These are phyloP conservation scores for Drosophila lacteicornis DNA, from an alignment of 1,140 invertebrate species.

Conservation along the genomic window DNA sequence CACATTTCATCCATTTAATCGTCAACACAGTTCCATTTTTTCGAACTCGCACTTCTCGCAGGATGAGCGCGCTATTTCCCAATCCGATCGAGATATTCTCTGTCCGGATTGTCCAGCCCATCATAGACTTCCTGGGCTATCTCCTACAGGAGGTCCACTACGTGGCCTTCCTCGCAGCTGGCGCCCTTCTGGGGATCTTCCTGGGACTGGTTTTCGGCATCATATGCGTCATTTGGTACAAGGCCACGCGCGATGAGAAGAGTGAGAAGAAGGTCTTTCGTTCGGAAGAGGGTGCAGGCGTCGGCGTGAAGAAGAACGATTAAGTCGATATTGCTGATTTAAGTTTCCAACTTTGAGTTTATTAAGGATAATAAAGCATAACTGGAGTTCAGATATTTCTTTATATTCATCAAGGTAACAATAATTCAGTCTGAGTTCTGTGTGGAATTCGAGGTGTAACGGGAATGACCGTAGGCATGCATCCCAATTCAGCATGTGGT, in stretches of 20 bases:
- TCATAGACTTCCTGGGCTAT: conserved; percentile 51
- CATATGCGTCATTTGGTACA: conserved; percentile 50
- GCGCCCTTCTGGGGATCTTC: conserved; percentile 30
- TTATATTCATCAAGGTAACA: background rate
- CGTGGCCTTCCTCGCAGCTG: conserved; percentile 18
- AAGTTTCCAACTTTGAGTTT: background rate
- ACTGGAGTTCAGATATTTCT: background rate
- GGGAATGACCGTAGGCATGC: too few species aligned
- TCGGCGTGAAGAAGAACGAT: background rate
- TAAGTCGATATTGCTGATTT: background rate
- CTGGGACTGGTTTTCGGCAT: conserved; percentile 41
- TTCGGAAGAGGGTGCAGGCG: too few species aligned
- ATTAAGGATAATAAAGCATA: background rate
- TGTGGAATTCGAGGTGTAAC: too few species aligned
- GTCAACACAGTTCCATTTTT: too few species aligned
- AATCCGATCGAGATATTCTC: conserved; percentile 62
- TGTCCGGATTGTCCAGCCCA: conserved; percentile 34
- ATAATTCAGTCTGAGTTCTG: too few species aligned
- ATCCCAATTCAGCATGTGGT: too few species aligned
- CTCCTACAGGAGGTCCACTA: conserved; percentile 46
- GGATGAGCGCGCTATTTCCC: conserved; percentile 19
- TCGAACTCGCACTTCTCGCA: background rate
- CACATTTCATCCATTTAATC: background rate
- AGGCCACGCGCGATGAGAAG: background rate
- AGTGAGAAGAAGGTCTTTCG: background rate